Percentiles rank a stretch among this genome's conserved stretches.
Evolutionary conservation across 1,140 invertebrate species (phyloP).

Genomic region (Magallana gigas): DNA sequence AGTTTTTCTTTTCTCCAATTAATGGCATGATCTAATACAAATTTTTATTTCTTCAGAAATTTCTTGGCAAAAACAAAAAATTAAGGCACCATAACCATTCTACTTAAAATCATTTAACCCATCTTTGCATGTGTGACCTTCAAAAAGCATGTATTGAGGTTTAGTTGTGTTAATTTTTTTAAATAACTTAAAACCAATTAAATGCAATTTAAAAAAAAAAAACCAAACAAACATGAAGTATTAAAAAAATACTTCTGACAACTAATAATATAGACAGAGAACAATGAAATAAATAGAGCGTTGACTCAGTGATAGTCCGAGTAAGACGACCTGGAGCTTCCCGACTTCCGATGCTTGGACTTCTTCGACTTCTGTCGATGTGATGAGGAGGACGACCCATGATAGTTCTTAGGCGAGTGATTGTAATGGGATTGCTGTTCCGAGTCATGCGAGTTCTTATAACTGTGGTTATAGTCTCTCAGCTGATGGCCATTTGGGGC

Average conservation of each 20-base stretch:
- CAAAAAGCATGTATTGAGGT: neutral
- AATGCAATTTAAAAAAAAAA: too few relatives aligned
- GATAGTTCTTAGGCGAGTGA: constrained; percentile 25
- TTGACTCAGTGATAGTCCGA: neutral
- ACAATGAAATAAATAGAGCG: neutral
- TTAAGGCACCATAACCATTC: constrained; percentile 20
- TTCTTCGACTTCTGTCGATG: constrained; percentile 34
- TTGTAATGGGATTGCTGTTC: constrained; percentile 44
- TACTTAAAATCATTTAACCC: neutral
- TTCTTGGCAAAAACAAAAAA: neutral
- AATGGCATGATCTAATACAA: neutral
- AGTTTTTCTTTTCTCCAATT: neutral
- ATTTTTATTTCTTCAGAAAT: neutral
- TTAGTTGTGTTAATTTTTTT: too few relatives aligned
- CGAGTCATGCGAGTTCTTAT: constrained; percentile 38
- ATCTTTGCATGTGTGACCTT: neutral
- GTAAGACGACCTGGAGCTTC: neutral
- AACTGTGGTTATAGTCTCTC: constrained; percentile 56
- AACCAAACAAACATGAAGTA: too few relatives aligned
- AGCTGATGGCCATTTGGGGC: constrained; percentile 48
- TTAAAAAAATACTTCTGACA: too few relatives aligned
- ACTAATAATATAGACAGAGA: neutral
- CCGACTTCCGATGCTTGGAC: constrained; percentile 9
- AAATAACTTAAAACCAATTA: too few relatives aligned
- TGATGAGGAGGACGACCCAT: neutral